Base-by-base conservation (phyloP, 2,888 invertebrate genomes). In the Ditula angustiorana region DNA sequence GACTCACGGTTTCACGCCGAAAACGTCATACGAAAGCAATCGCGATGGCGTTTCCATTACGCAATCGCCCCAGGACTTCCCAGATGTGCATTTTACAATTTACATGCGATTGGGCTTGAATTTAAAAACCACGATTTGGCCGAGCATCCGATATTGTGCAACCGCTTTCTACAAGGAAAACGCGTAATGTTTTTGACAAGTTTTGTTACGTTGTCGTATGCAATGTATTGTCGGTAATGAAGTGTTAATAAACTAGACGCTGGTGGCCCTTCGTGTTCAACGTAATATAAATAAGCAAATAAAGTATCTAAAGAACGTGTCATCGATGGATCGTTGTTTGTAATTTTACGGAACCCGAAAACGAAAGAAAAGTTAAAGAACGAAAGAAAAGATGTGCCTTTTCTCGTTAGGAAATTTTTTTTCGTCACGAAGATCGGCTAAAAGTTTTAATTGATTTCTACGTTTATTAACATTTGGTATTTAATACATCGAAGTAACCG, bases 81-180 rank as follows among this genome's bases (percentile, higher is more conserved):
- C 35, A n/a, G 41, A 30, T 5, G 13, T 11, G 2, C n/a, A 5
- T 10, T 2, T 30, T 10, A 8, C 30, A 50, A 5, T 19, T 10
- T 11, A 21, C 1, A 8, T 16, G 23, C 55, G 26, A 63, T 33
- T 26, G 16, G 21, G 28, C 13, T 41, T 63, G 63, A 64, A 64
- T 64, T 64, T 63, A 64, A 64, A 58, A 64, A 33, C 23, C 37
- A 37, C 37, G 41, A 58, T 58, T 47, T 57, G 58, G 46, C 7
- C 46, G 56, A 37, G 46, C 63, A 52, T 53, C 58, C 50, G 41
- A 49, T 7, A 44, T 64, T 64, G 35, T 26, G 52, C 21, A 52
- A 64, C 28, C 7, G 26, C 63, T 64, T 58, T 64, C 63, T 58
- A 64, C 55, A 10, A 56, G 19, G 61, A 35, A 60, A 60, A 28